Conservation (phyloP, 2,888 invertebrate species). For the Chironomus tentans region DNA sequence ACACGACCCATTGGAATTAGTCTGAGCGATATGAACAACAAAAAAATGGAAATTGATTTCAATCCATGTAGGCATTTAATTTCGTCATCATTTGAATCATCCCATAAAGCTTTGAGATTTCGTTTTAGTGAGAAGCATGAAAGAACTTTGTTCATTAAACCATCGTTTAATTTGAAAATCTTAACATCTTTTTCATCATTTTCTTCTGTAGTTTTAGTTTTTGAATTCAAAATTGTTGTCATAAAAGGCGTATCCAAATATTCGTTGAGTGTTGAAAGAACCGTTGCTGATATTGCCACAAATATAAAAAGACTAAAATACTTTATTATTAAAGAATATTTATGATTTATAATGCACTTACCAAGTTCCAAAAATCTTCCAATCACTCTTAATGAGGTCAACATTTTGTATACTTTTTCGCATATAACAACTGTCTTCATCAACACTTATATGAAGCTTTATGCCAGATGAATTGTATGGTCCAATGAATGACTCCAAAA, state of each 20-base stretch:
- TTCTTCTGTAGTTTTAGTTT: conserved; percentile 33
- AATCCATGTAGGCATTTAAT: conserved; percentile 64
- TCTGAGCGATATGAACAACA: conserved; percentile 57
- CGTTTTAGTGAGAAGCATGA: conserved; percentile 59
- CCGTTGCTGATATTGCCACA: conserved; percentile 41
- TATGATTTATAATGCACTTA: conserved; percentile 34
- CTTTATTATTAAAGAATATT: too few species aligned
- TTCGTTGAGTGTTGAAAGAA: conserved; percentile 45
- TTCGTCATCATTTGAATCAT: conserved; percentile 45
- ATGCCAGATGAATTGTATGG: conserved; percentile 50
- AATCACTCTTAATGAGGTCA: conserved; percentile 35
- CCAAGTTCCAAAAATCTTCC: conserved; percentile 45
- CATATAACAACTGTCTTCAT: conserved; percentile 51
- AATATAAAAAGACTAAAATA: conserved; percentile 42
- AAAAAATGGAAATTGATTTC: conserved; percentile 53
- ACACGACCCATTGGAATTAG: conserved; percentile 53
- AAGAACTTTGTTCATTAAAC: conserved; percentile 34
- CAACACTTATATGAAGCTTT: conserved; percentile 49
- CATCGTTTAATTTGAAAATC: background rate
- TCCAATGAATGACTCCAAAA: conserved; percentile 50
- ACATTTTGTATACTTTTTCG: conserved; percentile 37
- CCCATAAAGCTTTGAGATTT: conserved; percentile 49
- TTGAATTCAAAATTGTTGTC: conserved; percentile 28
- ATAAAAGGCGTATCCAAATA: conserved; percentile 34
- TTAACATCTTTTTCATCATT: conserved; percentile 31